Evolutionary conservation across 2,888 invertebrate species (phyloP).

Genomic region (Tetragonisca angustula): DNA sequence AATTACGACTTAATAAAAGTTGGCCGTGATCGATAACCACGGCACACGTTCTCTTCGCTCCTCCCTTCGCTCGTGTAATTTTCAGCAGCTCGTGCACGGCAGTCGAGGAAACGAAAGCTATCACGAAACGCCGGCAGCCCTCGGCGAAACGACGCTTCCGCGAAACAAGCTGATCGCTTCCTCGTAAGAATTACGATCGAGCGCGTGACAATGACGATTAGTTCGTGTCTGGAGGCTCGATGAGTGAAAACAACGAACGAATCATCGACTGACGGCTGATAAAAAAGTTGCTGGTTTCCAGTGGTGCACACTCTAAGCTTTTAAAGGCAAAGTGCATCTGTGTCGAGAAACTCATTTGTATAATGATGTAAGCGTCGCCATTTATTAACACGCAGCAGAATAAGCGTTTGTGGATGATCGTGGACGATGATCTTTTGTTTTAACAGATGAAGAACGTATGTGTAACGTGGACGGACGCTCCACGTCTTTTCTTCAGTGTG

Average conservation of each 20-base stretch:
- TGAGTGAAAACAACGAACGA: background rate
- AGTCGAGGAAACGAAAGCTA: slow-evolving; percentile 28
- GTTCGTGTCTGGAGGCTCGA: slow-evolving; percentile 33
- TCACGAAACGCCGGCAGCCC: slow-evolving; percentile 1
- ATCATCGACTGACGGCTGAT: background rate
- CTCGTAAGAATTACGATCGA: slow-evolving; percentile 52
- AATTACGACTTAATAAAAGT: slow-evolving; percentile 57
- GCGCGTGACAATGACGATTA: slow-evolving; percentile 70
- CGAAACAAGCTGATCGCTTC: slow-evolving; percentile 60
- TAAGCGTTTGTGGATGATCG: too few relatives aligned
- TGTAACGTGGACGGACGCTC: too few relatives aligned
- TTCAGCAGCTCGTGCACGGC: slow-evolving; percentile 8
- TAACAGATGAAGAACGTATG: too few relatives aligned
- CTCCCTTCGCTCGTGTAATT: slow-evolving; percentile 23
- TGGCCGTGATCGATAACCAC: slow-evolving; percentile 48
- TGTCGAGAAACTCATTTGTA: too few relatives aligned
- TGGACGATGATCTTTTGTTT: too few relatives aligned
- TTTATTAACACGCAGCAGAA: too few relatives aligned
- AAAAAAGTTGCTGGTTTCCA: background rate
- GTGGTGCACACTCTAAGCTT: background rate
- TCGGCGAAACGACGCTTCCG: slow-evolving; percentile 33
- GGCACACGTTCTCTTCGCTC: slow-evolving; percentile 6
- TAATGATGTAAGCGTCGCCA: too few relatives aligned
- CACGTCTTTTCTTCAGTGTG: too few relatives aligned
- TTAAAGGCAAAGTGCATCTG: too few relatives aligned